A percentile compares a stretch with the other conserved stretches of the same genome.
These are phyloP conservation scores for Tethea ocularis DNA, from an alignment of 2,888 invertebrate genomes.

Conservation along the genomic window DNA sequence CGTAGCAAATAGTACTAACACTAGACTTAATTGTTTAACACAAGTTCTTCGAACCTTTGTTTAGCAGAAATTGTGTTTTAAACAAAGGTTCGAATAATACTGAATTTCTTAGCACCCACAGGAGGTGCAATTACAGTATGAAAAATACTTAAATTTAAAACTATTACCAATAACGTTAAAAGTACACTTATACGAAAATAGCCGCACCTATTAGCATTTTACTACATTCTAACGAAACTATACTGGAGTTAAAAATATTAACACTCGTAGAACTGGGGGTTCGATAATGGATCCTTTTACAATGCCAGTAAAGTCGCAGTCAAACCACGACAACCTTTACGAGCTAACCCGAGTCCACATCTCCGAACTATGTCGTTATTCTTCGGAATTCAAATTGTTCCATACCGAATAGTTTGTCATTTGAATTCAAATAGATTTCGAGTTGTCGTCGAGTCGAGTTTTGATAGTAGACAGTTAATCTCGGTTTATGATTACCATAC, in stretches of 20 bases:
- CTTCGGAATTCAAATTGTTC: constrained; percentile 44
- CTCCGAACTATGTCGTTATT: constrained; percentile 40
- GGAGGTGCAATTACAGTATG: background rate
- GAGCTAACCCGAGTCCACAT: constrained; percentile 32
- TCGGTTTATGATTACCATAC: constrained; percentile 53
- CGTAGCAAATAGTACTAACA: no score
- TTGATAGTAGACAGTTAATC: constrained; percentile 49
- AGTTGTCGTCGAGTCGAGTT: constrained; percentile 49
- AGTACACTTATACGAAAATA: constrained; percentile 3
- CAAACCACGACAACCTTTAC: constrained; percentile 16
- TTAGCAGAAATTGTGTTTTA: no score
- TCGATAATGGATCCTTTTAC: constrained; percentile 33
- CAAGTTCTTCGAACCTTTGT: no score
- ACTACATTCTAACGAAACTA: background rate
- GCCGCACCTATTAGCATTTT: background rate
- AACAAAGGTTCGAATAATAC: no score
- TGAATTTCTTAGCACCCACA: background rate
- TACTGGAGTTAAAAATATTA: background rate
- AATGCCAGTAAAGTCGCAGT: constrained; percentile 30
- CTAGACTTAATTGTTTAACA: no score
- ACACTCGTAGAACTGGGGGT: constrained; percentile 5
- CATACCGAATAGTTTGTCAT: constrained; percentile 36
- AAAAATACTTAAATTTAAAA: background rate
- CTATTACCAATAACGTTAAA: background rate
- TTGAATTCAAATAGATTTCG: constrained; percentile 53